A percentile compares a stretch with the other conserved stretches of the same genome.
These are phyloP conservation scores for Chanos chanos DNA, from an alignment of 2,797 vertebrate genomes.

Conservation along the genomic window DNA sequence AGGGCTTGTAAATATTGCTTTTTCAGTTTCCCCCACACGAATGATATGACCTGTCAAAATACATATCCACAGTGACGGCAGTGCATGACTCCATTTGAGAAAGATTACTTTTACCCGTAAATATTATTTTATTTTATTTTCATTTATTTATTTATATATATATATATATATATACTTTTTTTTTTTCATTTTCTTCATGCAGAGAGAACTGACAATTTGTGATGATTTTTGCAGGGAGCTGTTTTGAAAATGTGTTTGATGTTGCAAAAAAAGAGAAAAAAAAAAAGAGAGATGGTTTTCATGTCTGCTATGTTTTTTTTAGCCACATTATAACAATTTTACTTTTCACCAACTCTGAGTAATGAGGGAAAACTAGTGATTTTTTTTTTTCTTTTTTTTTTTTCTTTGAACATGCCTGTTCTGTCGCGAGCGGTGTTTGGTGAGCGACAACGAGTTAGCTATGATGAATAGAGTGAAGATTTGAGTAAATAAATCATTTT, in stretches of 20 bases:
- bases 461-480: slow-evolving; percentile 34
- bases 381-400: neutral
- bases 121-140: slow-evolving; percentile 15
- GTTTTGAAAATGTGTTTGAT: no score
- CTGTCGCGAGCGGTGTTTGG: neutral
- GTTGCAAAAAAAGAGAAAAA: neutral
- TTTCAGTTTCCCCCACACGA: slow-evolving; percentile 13
- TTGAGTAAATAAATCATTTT: slow-evolving; percentile 46
- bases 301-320: no score
- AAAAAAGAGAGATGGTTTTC: no score
- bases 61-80: slow-evolving; percentile 38
- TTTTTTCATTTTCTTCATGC: no score
- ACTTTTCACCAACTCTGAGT: no score
- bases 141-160: no score
- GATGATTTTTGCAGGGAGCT: no score
- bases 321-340: no score
- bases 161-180: no score
- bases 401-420: neutral
- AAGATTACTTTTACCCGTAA: neutral
- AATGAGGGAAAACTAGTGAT: neutral
- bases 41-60: slow-evolving; percentile 52
- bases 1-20: slow-evolving; percentile 49
- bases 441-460: neutral
- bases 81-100: slow-evolving; percentile 6
- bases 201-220: no score